Evolutionary conservation across 2,113 vertebrate genomes (phyloP).

Genomic region (Hypomesus transpacificus): DNA sequence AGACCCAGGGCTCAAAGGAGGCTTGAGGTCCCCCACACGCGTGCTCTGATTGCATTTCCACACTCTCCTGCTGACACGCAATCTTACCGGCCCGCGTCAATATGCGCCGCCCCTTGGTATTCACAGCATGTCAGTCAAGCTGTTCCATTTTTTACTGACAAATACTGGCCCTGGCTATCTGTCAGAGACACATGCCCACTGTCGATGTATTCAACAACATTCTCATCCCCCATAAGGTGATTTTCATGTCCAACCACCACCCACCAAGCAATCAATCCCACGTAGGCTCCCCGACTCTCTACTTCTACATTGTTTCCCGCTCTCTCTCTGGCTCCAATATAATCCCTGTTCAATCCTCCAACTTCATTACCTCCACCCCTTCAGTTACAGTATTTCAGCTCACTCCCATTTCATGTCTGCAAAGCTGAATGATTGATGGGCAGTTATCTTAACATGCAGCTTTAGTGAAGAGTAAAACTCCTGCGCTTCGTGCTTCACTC

Average conservation of each 20-base stretch:
- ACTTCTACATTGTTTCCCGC: neutral
- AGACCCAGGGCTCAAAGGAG: conserved; percentile 13
- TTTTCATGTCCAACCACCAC: conserved; percentile 12
- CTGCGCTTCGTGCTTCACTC: too few relatives aligned
- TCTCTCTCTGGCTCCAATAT: conserved; percentile 11
- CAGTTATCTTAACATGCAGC: too few relatives aligned
- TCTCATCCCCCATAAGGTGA: conserved; percentile 3
- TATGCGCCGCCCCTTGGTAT: conserved; percentile 20
- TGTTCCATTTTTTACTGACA: conserved; percentile 46
- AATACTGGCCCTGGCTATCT: conserved; percentile 39
- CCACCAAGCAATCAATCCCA: conserved; percentile 12
- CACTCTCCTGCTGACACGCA: conserved; percentile 14
- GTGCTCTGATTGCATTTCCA: conserved; percentile 26
- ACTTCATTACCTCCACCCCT: conserved; percentile 1
- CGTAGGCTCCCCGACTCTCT: neutral
- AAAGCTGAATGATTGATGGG: neutral
- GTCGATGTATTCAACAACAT: conserved; percentile 1
- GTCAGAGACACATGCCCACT: conserved; percentile 32
- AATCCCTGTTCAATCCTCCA: conserved; percentile 1
- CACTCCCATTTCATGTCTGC: neutral
- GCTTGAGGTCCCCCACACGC: neutral
- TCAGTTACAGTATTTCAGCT: neutral
- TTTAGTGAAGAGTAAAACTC: too few relatives aligned
- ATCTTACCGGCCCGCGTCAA: conserved; percentile 25
- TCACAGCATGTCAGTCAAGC: conserved; percentile 41